These are phyloP conservation scores for Eustalomyia histrio DNA, from an alignment of 2,888 invertebrate species.

Conservation along the genomic window DNA sequence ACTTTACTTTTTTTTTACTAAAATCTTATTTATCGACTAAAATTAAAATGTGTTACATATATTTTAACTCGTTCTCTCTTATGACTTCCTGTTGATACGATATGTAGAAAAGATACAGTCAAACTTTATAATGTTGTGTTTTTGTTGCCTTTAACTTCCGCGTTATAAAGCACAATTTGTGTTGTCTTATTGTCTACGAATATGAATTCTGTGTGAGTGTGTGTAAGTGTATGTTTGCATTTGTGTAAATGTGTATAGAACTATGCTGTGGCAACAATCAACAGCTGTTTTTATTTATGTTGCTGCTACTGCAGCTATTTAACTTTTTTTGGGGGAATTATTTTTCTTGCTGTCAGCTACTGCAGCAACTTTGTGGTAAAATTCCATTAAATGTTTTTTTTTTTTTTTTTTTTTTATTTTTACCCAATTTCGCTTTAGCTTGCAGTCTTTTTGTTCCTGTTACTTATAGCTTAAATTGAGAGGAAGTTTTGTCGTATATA, in stretches of 20 bases:
- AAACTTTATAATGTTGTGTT: slow-evolving; percentile 16
- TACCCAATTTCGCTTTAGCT: neutral
- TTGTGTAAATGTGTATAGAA: neutral
- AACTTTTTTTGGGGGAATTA: neutral
- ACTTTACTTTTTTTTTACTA: no score
- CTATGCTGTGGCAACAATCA: neutral
- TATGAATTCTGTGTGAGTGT: no score
- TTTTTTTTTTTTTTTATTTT: slow-evolving; percentile 5
- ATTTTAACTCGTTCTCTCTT: slow-evolving; percentile 15
- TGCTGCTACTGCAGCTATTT: slow-evolving; percentile 3
- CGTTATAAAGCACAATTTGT: slow-evolving; percentile 32
- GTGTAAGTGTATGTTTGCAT: neutral
- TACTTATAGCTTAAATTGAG: slow-evolving; percentile 6
- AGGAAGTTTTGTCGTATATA: slow-evolving; percentile 40
- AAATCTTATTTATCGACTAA: neutral
- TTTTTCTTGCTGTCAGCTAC: neutral
- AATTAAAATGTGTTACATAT: neutral
- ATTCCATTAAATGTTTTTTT: slow-evolving; percentile 30
- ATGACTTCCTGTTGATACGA: slow-evolving; percentile 29
- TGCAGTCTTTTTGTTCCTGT: neutral
- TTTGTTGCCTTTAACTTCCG: slow-evolving; percentile 8
- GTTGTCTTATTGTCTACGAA: slow-evolving; percentile 32
- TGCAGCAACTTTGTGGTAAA: slow-evolving; percentile 17
- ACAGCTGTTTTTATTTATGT: slow-evolving; percentile 5
- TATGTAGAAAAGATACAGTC: neutral